Conservation (phyloP, 2,888 invertebrate genomes). For the Phymatocera aterrima region DNA sequence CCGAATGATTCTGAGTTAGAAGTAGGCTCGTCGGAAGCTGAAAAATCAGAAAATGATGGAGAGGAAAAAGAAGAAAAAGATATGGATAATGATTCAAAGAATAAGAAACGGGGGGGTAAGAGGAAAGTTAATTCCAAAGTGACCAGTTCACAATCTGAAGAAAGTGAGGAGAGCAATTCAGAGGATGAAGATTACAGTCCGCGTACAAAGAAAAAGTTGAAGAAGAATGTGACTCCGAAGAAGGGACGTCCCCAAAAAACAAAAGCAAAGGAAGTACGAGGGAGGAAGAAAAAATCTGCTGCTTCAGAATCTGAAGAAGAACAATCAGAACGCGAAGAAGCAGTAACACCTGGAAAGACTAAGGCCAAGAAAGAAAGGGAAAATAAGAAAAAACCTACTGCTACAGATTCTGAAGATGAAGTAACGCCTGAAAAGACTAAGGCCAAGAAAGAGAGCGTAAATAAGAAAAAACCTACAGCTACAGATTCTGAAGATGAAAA, state of each 20-base stretch:
- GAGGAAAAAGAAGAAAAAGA: too few relatives aligned
- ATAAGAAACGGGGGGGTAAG: conserved; percentile 52
- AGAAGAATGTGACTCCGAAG: conserved; percentile 51
- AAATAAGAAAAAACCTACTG: too few relatives aligned
- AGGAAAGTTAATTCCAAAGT: conserved; percentile 59
- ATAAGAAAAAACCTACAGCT: too few relatives aligned
- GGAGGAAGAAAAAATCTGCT: not conserved
- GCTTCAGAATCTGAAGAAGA: conserved; percentile 29
- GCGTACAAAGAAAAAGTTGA: conserved; percentile 61
- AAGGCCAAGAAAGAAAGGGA: too few relatives aligned
- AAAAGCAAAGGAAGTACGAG: conserved; percentile 46
- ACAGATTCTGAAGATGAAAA: too few relatives aligned
- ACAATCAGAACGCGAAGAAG: not conserved
- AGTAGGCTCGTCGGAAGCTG: conserved; percentile 60
- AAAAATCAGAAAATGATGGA: conserved; percentile 57
- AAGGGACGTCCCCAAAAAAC: conserved; percentile 48
- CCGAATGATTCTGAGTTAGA: conserved; percentile 70
- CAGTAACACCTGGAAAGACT: too few relatives aligned
- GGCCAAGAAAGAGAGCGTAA: too few relatives aligned
- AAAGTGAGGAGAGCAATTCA: conserved; percentile 63
- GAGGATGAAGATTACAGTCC: conserved; percentile 69
- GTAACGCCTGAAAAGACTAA: too few relatives aligned
- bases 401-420: too few relatives aligned
- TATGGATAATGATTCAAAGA: conserved; percentile 21
- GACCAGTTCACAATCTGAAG: conserved; percentile 61